Percentiles rank a stretch among this genome's conserved stretches.
phyloP scores from a whole-genome alignment of 2,113 vertebrate species.

The Copsychus sechellarum region DNA sequence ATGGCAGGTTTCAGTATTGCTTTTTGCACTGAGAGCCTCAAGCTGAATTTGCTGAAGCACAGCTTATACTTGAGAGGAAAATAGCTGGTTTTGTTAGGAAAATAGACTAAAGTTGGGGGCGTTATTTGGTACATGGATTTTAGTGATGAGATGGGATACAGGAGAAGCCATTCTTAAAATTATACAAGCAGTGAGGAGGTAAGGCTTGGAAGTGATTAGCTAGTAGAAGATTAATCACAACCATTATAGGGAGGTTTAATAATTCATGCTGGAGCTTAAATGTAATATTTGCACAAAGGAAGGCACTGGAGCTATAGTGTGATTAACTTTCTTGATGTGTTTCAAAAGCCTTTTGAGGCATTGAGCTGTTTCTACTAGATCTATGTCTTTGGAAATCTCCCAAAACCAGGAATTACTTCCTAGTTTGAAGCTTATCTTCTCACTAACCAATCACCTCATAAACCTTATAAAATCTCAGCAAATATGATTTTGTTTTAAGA shows the following conservation, averaged over 20 bases:
- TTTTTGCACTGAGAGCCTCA: background rate
- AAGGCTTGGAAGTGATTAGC: constrained; percentile 12
- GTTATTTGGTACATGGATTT: background rate
- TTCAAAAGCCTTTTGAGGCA: constrained; percentile 15
- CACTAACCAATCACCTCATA: background rate
- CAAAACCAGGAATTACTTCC: background rate
- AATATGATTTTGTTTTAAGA: background rate
- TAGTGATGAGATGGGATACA: background rate
- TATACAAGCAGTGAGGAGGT: background rate
- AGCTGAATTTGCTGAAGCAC: background rate
- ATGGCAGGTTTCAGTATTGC: background rate
- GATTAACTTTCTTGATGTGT: background rate
- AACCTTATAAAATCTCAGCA: background rate
- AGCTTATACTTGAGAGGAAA: background rate
- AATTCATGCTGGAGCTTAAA: constrained; percentile 53
- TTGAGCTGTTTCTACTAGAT: background rate
- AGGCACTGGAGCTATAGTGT: background rate
- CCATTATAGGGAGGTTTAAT: constrained; percentile 36
- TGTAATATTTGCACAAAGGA: constrained; percentile 32
- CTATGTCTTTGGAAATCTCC: background rate
- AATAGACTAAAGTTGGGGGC: background rate
- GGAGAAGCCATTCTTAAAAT: background rate
- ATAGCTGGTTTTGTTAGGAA: background rate
- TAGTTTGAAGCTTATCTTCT: background rate
- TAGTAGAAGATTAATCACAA: constrained; percentile 34